Conservation (phyloP, 2,113 vertebrate genomes). For the Podilymbus podiceps region DNA sequence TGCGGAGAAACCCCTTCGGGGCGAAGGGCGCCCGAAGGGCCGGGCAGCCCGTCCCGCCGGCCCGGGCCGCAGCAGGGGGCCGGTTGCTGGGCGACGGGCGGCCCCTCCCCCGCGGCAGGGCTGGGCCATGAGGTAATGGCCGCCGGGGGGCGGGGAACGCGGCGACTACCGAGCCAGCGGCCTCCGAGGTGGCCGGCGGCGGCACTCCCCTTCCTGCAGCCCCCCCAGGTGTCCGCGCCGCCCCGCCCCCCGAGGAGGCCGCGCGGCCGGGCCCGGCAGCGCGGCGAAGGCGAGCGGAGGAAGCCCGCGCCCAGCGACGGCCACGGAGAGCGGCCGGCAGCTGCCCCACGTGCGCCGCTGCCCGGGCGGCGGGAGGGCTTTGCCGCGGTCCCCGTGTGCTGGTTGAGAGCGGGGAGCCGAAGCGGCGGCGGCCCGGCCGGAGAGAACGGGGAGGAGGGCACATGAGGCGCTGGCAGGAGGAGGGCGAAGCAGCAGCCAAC, state of each 20-base stretch:
- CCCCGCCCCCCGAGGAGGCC: not conserved
- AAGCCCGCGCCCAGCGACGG: not conserved
- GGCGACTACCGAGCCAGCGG: not conserved
- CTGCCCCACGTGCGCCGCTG: not conserved
- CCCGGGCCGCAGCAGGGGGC: not conserved
- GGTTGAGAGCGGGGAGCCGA: not conserved
- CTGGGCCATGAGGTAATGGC: slow-evolving; percentile 52
- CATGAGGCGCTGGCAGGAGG: not conserved
- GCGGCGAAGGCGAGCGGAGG: not conserved
- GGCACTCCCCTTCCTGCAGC: not conserved
- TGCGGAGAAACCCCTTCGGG: not conserved
- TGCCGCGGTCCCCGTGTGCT: not conserved
- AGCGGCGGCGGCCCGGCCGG: not conserved
- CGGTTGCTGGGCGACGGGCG: not conserved
- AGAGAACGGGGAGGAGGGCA: not conserved
- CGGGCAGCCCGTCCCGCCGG: not conserved
- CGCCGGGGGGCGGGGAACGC: not conserved
- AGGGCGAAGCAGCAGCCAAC: not conserved
- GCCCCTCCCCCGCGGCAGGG: slow-evolving; percentile 23
- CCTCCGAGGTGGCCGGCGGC: not conserved
- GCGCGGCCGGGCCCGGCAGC: not conserved
- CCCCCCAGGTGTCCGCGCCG: not conserved
- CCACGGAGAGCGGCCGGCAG: not conserved
- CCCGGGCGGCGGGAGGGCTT: not conserved
- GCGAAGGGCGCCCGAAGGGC: too few relatives aligned